Conservation (phyloP, 2,888 invertebrate species). For the Chrysotoxum bicinctum region DNA sequence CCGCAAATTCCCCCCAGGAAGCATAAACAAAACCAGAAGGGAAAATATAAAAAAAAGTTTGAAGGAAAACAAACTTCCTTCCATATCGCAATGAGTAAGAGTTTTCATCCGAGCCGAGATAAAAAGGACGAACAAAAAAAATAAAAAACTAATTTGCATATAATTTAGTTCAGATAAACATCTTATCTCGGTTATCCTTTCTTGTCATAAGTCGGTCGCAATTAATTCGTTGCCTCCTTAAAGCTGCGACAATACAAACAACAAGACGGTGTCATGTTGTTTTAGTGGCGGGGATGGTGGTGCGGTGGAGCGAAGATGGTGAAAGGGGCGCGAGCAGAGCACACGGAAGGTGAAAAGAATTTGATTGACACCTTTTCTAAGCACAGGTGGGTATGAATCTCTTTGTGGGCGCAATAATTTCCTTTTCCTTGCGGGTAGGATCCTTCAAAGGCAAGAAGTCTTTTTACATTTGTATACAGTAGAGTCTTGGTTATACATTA, state of each 20-base stretch:
- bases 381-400: slow-evolving; percentile 8
- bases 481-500: neutral
- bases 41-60: slow-evolving; percentile 9
- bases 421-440: slow-evolving; percentile 25
- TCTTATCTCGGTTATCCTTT: slow-evolving; percentile 73
- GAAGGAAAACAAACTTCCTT: slow-evolving; percentile 61
- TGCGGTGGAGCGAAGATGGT: neutral
- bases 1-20: slow-evolving; percentile 34
- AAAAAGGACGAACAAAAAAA: slow-evolving; percentile 30
- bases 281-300: neutral
- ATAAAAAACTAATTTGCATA: slow-evolving; percentile 69
- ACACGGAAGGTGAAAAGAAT: slow-evolving; percentile 67
- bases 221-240: slow-evolving; percentile 66
- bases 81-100: slow-evolving; percentile 61
- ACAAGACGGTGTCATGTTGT: neutral
- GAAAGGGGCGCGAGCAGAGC: slow-evolving; percentile 10
- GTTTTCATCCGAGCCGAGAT: slow-evolving; percentile 29
- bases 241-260: slow-evolving; percentile 31
- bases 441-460: slow-evolving; percentile 3
- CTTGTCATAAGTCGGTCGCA: slow-evolving; percentile 70
- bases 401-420: slow-evolving; percentile 32
- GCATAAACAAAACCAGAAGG: slow-evolving; percentile 44
- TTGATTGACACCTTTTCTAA: slow-evolving; percentile 68
- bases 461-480: slow-evolving; percentile 8
- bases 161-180: slow-evolving; percentile 73